phyloP scores from a whole-genome alignment of 2,888 invertebrate species.

The Hirtodrosophila trivittata region DNA sequence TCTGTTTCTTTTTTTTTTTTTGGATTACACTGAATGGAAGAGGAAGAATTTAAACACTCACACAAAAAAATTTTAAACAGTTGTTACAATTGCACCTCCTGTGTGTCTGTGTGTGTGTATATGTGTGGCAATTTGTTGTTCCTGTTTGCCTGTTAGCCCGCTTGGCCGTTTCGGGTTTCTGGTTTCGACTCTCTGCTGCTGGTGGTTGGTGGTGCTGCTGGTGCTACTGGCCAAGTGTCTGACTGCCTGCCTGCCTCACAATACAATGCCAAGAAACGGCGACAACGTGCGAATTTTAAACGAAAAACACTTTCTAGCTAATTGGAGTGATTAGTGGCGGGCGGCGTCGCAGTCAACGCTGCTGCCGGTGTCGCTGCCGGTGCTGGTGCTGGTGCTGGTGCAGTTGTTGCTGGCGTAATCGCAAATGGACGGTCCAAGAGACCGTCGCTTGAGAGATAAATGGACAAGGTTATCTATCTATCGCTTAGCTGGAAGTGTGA shows the following conservation, averaged over 20 bases:
- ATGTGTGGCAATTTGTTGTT: neutral
- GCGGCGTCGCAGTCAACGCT: constrained; percentile 35
- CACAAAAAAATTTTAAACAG: constrained; percentile 20
- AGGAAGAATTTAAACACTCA: constrained; percentile 16
- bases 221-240: constrained; percentile 45
- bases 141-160: neutral
- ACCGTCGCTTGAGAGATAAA: constrained; percentile 36
- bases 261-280: constrained; percentile 79
- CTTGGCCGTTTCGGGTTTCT: too few species aligned
- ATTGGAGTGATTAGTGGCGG: constrained; percentile 73
- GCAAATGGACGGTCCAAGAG: constrained; percentile 51
- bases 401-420: constrained; percentile 35
- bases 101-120: neutral
- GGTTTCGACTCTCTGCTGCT: neutral
- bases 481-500: constrained; percentile 29
- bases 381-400: constrained; percentile 2
- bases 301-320: constrained; percentile 75
- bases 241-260: constrained; percentile 60
- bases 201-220: neutral
- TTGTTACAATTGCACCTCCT: constrained; percentile 7
- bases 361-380: constrained; percentile 1
- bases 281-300: constrained; percentile 81
- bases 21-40: neutral
- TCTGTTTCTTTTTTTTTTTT: constrained; percentile 1
- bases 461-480: constrained; percentile 60